These are phyloP conservation scores for Celastrina argiolus DNA, from an alignment of 2,888 invertebrate genomes.

Conservation along the genomic window DNA sequence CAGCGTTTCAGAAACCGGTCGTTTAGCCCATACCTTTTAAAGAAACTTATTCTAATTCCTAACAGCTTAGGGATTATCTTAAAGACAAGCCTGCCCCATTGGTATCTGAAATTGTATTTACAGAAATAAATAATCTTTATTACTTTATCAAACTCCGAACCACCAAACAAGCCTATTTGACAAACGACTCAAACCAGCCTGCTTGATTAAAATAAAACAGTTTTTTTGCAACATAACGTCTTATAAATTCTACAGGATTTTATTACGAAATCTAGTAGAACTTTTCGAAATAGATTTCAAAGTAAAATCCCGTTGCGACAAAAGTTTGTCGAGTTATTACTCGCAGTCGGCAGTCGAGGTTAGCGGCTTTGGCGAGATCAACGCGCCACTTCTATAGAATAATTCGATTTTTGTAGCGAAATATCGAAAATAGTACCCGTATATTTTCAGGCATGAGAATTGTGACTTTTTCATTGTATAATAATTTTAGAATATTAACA, in stretches of 20 bases:
- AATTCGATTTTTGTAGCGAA: neutral
- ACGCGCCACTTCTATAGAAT: constrained; percentile 1
- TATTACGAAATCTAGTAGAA: constrained; percentile 8
- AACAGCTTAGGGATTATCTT: too few relatives aligned
- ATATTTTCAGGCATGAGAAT: too few relatives aligned
- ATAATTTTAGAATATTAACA: too few relatives aligned
- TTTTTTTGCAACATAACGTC: neutral
- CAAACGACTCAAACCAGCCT: neutral
- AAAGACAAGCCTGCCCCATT: too few relatives aligned
- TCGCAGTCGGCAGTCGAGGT: constrained; percentile 13
- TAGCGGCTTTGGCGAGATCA: neutral
- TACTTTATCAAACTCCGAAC: too few relatives aligned
- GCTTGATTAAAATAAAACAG: neutral
- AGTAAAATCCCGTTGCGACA: constrained; percentile 11
- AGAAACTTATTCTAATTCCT: too few relatives aligned
- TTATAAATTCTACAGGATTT: constrained; percentile 14
- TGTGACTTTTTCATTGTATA: too few relatives aligned
- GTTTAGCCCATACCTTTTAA: too few relatives aligned
- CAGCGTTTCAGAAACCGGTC: too few relatives aligned
- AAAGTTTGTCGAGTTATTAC: constrained; percentile 2
- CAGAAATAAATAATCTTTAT: too few relatives aligned
- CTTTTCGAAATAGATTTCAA: constrained; percentile 1
- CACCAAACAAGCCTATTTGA: neutral
- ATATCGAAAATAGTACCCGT: neutral
- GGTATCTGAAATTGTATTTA: too few relatives aligned